Percentiles rank a stretch among this genome's conserved stretches.
Conservation (phyloP, 2,113 vertebrate species). For the Sylvilagus bachmani region DNA sequence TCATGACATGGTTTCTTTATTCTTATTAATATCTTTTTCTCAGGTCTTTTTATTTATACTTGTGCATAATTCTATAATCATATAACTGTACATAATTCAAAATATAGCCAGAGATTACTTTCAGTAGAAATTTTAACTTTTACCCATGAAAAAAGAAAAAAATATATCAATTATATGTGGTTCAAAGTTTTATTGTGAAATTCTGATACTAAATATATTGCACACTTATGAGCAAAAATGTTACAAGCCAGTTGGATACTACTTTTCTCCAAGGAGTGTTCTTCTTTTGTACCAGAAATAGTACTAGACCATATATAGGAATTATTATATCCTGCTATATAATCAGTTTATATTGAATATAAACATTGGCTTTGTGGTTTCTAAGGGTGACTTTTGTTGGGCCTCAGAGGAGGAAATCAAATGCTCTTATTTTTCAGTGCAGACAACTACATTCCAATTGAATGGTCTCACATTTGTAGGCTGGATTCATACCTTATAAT, state of each 20-base stretch:
- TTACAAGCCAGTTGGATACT: neutral
- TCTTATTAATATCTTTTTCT: neutral
- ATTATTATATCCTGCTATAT: constrained; percentile 59
- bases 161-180: neutral
- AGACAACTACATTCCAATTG: neutral
- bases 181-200: neutral
- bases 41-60: neutral
- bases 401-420: constrained; percentile 13
- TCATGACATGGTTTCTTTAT: neutral
- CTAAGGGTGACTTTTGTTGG: constrained; percentile 6
- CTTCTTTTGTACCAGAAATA: constrained; percentile 73
- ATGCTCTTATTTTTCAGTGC: constrained; percentile 33
- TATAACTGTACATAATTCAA: neutral
- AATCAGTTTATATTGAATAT: constrained; percentile 71
- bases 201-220: neutral
- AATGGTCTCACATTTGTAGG: constrained; percentile 33
- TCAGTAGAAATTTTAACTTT: neutral
- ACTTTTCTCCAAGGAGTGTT: constrained; percentile 56
- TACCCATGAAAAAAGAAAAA: neutral
- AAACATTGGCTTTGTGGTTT: constrained; percentile 64
- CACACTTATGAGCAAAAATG: neutral
- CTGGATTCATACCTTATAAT: neutral
- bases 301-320: constrained; percentile 60
- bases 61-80: too few species aligned
- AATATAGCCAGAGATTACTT: neutral